phyloP scores from a whole-genome alignment of 2,797 vertebrate species.

The Enteromius thamalakanensis region DNA sequence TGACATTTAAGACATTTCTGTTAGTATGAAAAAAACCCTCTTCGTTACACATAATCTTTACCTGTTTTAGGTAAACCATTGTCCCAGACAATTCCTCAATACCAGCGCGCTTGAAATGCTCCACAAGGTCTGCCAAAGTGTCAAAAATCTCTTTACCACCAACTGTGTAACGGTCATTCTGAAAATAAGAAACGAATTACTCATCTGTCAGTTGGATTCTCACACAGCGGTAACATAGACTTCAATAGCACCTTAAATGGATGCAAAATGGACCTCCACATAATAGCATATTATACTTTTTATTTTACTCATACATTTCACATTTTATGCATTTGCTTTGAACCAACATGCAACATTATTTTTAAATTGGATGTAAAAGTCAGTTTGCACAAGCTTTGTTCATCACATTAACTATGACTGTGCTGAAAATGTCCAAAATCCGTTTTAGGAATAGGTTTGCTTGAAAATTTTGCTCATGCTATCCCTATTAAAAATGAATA shows the following conservation, averaged over 20 bases:
- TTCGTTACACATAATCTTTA: conserved; percentile 59
- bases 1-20: conserved; percentile 6
- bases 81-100: conserved; percentile 92
- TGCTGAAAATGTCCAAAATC: neutral
- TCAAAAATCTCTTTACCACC: conserved; percentile 87
- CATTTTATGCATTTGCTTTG: neutral
- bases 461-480: neutral
- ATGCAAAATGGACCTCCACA: neutral
- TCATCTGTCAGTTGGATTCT: neutral
- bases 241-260: neutral
- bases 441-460: neutral
- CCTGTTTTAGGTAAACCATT: conserved; percentile 89
- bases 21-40: neutral
- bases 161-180: conserved; percentile 90
- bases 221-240: neutral
- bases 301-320: neutral
- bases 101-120: conserved; percentile 87
- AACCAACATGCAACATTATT: neutral
- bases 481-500: neutral
- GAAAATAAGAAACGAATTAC: conserved; percentile 45
- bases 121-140: conserved; percentile 89
- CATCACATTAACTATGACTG: neutral
- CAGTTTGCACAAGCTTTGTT: neutral
- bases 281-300: neutral
- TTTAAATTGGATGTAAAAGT: neutral